Percentiles rank a stretch among this genome's conserved stretches.
phyloP scores from a whole-genome alignment of 1,140 invertebrate genomes.

The Drosophila bocqueti region DNA sequence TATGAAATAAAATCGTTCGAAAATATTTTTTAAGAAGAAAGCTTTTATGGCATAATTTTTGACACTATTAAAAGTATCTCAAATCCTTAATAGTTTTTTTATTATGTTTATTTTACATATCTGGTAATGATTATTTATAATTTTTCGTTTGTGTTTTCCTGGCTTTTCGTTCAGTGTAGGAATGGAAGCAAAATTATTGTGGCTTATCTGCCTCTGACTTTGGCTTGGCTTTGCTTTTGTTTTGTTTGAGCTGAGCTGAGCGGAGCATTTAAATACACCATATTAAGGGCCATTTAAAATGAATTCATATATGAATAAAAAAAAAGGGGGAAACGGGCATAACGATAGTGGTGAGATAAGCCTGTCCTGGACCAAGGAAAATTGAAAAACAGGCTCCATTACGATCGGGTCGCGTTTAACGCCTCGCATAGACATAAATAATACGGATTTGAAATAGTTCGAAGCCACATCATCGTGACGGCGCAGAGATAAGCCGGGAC shows the following conservation, averaged over 20 bases:
- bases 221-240: slow-evolving; percentile 34
- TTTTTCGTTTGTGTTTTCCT: background rate
- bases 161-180: slow-evolving; percentile 2
- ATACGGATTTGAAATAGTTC: slow-evolving; percentile 45
- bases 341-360: slow-evolving; percentile 55
- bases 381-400: slow-evolving; percentile 54
- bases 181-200: background rate
- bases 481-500: slow-evolving; percentile 41
- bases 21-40: no score
- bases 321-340: slow-evolving; percentile 11
- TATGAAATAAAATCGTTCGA: no score
- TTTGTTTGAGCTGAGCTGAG: slow-evolving; percentile 58
- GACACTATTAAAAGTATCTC: no score
- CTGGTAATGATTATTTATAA: background rate
- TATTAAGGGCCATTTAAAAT: slow-evolving; percentile 59
- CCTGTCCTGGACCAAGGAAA: slow-evolving; percentile 37
- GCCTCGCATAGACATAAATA: slow-evolving; percentile 54
- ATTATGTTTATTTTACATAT: background rate
- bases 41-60: no score
- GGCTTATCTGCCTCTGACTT: slow-evolving; percentile 45
- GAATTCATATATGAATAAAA: slow-evolving; percentile 22
- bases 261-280: slow-evolving; percentile 55
- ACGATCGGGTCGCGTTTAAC: slow-evolving; percentile 45
- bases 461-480: slow-evolving; percentile 62
- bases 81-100: background rate